Conservation (phyloP, 2,888 invertebrate genomes). For the Lymantria monacha region DNA sequence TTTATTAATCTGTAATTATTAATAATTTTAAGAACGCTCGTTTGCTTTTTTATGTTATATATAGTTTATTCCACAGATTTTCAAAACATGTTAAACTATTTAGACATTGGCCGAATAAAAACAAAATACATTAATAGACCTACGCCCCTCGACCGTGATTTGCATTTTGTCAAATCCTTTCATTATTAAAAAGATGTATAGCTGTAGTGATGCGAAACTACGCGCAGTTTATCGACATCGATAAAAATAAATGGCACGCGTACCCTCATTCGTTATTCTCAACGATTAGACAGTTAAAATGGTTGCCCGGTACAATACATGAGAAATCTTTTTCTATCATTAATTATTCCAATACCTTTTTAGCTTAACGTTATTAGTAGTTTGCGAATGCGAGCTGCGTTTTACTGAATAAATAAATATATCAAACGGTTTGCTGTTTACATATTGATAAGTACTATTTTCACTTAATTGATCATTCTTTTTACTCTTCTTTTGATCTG, state of each 20-base stretch:
- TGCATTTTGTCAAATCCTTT: slow-evolving; percentile 62
- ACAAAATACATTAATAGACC: not conserved
- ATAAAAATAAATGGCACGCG: slow-evolving; percentile 42
- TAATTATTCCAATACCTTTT: slow-evolving; percentile 46
- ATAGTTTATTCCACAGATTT: too few species aligned
- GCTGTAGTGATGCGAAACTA: slow-evolving; percentile 51
- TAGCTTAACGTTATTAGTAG: slow-evolving; percentile 26
- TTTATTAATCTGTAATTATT: too few species aligned
- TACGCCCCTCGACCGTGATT: not conserved
- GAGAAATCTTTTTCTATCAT: slow-evolving; percentile 60
- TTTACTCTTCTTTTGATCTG: not conserved
- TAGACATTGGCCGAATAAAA: too few species aligned
- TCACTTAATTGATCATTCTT: not conserved
- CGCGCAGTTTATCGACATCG: slow-evolving; percentile 39
- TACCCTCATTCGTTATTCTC: slow-evolving; percentile 43
- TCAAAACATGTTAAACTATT: too few species aligned
- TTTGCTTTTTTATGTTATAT: too few species aligned
- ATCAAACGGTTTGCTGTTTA: not conserved
- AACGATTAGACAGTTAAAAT: slow-evolving; percentile 43
- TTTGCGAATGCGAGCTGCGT: slow-evolving; percentile 7
- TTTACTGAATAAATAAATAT: slow-evolving; percentile 37
- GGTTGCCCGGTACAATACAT: slow-evolving; percentile 40
- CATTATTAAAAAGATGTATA: slow-evolving; percentile 76
- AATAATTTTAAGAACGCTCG: too few species aligned
- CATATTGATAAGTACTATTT: not conserved